Conservation (phyloP, 2,888 invertebrate genomes). For the Euspilapteryx auroguttella region DNA sequence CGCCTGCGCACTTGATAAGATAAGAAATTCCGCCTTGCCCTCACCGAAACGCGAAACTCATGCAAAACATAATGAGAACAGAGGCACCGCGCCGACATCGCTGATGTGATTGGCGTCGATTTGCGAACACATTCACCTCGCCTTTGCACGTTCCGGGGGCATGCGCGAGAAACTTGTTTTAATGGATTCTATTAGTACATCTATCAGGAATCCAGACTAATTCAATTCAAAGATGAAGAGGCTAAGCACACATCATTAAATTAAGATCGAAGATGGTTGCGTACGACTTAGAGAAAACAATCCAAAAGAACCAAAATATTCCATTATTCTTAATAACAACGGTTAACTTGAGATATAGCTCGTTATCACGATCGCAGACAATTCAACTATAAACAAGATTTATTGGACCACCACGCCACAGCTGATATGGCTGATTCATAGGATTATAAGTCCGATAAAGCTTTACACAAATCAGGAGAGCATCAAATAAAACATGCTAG, state of each 20-base stretch:
- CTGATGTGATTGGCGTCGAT: background rate
- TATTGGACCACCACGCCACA: constrained; percentile 2
- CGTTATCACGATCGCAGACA: too few species aligned
- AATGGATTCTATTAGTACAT: too few species aligned
- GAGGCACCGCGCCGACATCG: background rate
- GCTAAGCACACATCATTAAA: background rate
- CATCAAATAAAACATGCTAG: constrained; percentile 14
- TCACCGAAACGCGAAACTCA: background rate
- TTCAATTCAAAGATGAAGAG: background rate
- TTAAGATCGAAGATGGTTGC: too few species aligned
- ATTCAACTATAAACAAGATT: too few species aligned
- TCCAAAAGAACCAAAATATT: too few species aligned
- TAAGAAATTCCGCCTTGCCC: background rate
- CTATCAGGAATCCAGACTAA: too few species aligned
- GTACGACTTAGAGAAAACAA: too few species aligned
- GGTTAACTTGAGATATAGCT: too few species aligned
- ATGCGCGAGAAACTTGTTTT: background rate
- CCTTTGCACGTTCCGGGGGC: background rate
- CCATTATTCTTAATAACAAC: too few species aligned
- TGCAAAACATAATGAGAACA: background rate
- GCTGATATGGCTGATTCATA: constrained; percentile 1
- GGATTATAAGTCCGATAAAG: constrained; percentile 10
- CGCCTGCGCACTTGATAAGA: constrained; percentile 13
- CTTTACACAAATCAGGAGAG: constrained; percentile 23
- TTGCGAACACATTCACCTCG: background rate